Conservation (phyloP, 2,113 vertebrate genomes). For the Carettochelys insculpta region DNA sequence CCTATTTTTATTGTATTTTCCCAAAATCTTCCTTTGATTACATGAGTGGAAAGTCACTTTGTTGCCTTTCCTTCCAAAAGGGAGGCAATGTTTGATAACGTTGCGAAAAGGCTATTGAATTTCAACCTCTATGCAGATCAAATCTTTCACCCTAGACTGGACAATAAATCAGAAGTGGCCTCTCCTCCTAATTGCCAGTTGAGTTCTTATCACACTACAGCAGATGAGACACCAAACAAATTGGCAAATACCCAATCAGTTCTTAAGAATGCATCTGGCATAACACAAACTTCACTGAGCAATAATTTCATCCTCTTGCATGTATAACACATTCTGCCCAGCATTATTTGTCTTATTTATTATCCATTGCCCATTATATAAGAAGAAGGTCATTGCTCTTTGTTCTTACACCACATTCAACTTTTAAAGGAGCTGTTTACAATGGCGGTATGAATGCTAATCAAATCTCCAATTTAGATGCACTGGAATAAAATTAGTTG, state of each 20-base stretch:
- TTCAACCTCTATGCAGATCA: not conserved
- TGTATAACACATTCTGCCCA: not conserved
- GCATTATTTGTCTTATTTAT: conserved; percentile 8
- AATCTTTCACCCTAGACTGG: not conserved
- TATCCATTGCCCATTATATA: not conserved
- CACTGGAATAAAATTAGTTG: not conserved
- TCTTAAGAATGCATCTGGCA: conserved; percentile 5
- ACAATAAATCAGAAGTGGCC: not conserved
- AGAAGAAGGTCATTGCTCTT: not conserved
- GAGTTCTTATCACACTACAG: not conserved
- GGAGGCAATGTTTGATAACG: not conserved
- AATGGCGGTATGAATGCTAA: not conserved
- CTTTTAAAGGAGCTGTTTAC: not conserved
- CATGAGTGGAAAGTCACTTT: not conserved
- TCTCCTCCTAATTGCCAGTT: not conserved
- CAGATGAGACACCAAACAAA: not conserved
- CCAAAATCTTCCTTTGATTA: not conserved
- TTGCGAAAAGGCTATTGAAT: not conserved
- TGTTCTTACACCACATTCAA: conserved; percentile 1
- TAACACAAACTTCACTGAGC: not conserved
- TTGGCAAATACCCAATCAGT: not conserved
- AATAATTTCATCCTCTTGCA: not conserved
- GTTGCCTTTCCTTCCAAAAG: not conserved
- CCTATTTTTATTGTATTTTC: not conserved
- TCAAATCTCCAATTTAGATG: not conserved